Percentiles rank a stretch among this genome's conserved stretches.
phyloP scores from a whole-genome alignment of 2,888 invertebrate genomes.

The Junonia oenone region DNA sequence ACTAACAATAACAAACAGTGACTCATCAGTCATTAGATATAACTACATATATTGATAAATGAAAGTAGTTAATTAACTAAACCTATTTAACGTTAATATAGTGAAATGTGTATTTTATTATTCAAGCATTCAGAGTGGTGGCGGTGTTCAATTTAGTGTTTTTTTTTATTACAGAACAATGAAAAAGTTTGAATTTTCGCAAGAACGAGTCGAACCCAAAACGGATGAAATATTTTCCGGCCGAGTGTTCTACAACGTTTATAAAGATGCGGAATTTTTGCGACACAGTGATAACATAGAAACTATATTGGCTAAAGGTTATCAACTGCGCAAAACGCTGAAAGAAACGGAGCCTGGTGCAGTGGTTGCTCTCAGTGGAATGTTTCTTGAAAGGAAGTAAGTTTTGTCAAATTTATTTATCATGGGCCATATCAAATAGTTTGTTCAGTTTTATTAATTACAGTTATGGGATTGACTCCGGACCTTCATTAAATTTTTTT shows the following conservation, averaged over 20 bases:
- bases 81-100: too few species aligned
- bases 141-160: neutral
- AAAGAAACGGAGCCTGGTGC: constrained; percentile 37
- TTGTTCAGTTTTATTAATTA: too few species aligned
- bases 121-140: neutral
- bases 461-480: too few species aligned
- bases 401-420: constrained; percentile 6
- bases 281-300: constrained; percentile 38
- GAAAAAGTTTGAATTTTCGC: constrained; percentile 37
- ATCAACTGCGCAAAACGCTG: constrained; percentile 40
- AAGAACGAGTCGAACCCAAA: neutral
- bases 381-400: constrained; percentile 37
- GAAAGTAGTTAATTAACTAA: too few species aligned
- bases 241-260: constrained; percentile 35
- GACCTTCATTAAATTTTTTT: too few species aligned
- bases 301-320: constrained; percentile 38
- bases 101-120: too few species aligned
- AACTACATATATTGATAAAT: too few species aligned
- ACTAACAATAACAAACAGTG: too few species aligned
- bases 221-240: constrained; percentile 31
- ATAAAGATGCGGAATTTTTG: constrained; percentile 43
- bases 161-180: constrained; percentile 22
- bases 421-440: too few species aligned
- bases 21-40: too few species aligned
- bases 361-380: constrained; percentile 27